Evolutionary conservation across 2,113 vertebrate species (phyloP), one percentile per base, ranked within the genome.

Genomic region (Prochilodus magdalenae): DNA sequence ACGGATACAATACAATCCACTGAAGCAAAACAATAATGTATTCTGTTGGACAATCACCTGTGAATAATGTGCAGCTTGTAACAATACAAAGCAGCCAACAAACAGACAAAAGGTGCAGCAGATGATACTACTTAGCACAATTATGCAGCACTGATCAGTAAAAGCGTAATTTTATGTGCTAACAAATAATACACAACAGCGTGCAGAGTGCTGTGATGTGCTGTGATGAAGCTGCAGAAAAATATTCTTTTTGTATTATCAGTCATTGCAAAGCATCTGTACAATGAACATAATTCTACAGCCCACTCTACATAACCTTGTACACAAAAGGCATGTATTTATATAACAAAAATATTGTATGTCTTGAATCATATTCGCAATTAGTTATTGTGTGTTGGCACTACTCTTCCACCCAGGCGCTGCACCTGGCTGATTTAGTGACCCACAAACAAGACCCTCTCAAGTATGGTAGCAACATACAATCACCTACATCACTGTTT

Each of bases 61-160:
- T 72, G 40, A 22, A 47, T 29, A 72, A 27, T 29, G 13, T 62
- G 59, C 36, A 49, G 55, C 26, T 55, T 44, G 18, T 59, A 77
- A 73, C 69, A 74, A 27, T 78, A 69, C 53, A 85, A 63, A 77
- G 53, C 44, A 55, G 59, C 26, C 22, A 77, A 77, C 66, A 65
- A 80, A 36, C 36, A 47, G 55, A 75, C 27, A 84, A 60, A 60
- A 67, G 70, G 49, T 76, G 22, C 59, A 27, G 30, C 62, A 75
- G 72, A 75, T 81, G 72, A 81, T 33, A 57, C 71, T 44, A 75
- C 60, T 75, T 57, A 60, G 24, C 13, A 70, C 22, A 70, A n/a
- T 15, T 14, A 55, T 53, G 33, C 40, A 18, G 71, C 18, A 55
- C 71, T 70, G 70, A 77, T 69, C 27, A 76, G 47, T 71, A 70